Evolutionary conservation across 2,888 invertebrate species (phyloP).

Genomic region (Allygus modestus): DNA sequence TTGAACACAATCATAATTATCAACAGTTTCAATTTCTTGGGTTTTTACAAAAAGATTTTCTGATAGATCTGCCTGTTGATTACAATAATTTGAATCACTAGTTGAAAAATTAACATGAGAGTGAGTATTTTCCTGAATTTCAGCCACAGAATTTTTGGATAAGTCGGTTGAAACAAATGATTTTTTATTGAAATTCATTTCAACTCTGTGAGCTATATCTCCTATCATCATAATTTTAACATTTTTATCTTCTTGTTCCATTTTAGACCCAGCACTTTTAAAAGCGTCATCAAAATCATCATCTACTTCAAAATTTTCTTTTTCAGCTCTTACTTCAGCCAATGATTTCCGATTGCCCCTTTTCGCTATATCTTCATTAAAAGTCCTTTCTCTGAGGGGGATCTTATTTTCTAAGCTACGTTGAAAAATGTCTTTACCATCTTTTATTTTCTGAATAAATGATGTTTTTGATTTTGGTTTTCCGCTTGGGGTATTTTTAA

Average conservation of each 20-base stretch:
- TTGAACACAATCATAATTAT: neutral
- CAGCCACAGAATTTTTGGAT: too few species aligned
- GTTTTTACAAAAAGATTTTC: constrained; percentile 42
- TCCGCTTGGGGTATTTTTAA: neutral
- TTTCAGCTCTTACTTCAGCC: neutral
- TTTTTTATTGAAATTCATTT: too few species aligned
- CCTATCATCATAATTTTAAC: neutral
- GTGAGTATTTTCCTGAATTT: too few species aligned
- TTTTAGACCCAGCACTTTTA: neutral
- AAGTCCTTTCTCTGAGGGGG: neutral
- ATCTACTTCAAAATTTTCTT: neutral
- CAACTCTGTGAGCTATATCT: too few species aligned
- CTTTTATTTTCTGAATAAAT: neutral
- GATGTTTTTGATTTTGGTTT: neutral
- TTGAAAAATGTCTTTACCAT: neutral
- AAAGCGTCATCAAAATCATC: constrained; percentile 13
- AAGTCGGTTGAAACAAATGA: too few species aligned
- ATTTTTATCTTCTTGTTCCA: neutral
- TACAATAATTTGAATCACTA: neutral
- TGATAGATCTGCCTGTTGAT: neutral
- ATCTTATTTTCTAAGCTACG: neutral
- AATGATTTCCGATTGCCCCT: neutral
- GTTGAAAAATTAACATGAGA: neutral
- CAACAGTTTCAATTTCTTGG: neutral
- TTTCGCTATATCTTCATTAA: neutral